phyloP scores from a whole-genome alignment of 2,113 vertebrate species.

The Mesoclemmys tuberculata region DNA sequence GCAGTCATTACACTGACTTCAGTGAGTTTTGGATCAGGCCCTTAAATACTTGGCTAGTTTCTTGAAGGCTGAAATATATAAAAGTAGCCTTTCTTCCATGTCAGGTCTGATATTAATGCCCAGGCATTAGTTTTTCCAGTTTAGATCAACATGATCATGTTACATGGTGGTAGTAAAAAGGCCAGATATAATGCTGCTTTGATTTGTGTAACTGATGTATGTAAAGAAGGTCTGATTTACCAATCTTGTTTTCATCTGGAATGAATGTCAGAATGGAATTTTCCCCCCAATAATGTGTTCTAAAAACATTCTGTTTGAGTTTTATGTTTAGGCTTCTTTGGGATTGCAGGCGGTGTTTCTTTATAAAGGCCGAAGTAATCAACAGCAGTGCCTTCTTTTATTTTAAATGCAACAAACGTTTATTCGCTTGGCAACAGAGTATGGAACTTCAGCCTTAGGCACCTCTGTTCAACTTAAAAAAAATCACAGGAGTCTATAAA shows the following conservation, averaged over 20 bases:
- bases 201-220: slow-evolving; percentile 19
- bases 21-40: neutral
- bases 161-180: neutral
- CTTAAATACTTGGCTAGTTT: neutral
- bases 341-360: neutral
- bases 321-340: neutral
- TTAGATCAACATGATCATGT: neutral
- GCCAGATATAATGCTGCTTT: neutral
- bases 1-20: neutral
- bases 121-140: neutral
- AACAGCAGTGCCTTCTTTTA: neutral
- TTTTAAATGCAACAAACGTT: neutral
- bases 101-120: neutral
- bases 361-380: neutral
- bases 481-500: neutral
- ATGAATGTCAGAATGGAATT: neutral
- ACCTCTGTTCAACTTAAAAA: neutral
- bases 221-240: neutral
- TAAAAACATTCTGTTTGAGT: neutral
- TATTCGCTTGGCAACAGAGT: neutral
- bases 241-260: neutral
- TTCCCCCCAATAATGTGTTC: too few species aligned
- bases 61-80: neutral
- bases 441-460: too few species aligned
- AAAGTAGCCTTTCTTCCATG: neutral